Evolutionary conservation across 2,113 vertebrate genomes (phyloP), one percentile per base, ranked within the genome.

Genomic region (Megaleporinus macrocephalus): DNA sequence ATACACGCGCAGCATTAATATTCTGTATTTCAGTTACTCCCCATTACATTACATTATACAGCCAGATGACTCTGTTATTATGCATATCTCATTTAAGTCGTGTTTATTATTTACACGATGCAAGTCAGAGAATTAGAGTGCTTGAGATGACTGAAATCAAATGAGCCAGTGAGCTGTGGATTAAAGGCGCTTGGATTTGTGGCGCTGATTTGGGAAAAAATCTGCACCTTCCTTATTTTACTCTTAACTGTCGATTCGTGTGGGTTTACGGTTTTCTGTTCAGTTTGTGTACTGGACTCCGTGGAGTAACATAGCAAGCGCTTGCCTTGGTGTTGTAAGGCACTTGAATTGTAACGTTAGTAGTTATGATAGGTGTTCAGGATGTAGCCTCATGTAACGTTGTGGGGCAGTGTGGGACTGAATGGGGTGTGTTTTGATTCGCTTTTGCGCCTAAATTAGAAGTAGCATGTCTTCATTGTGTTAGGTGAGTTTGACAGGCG

Each of bases 401-500:
- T n/a, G n/a, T n/a, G 53, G 53, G 53, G 15, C 5, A 51, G 53
- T 12, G 7, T 61, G 3, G 57, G 57, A 61, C 57, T 61, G n/a
- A 57, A 51, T 22, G 57, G 22, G 49, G 11, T 11, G 26, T 33
- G 30, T 27, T 59, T 15, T 18, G n/a, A 44, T 76, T 59, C 41
- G 73, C 53, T 36, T n/a, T 33, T 41, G 30, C 74, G 63, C 33
- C 59, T 76, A 63, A 76, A 62, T 76, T 47, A 63, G 36, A 63
- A n/a, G 20, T 44, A 14, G 24, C 20, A 47, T 33, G 13, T 3
- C 41, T 71, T 10, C 14, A 47, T 20, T 20, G 11, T 6, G 1
- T 26, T 53, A 26, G 30, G 49, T 59, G 51, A 59, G 49, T 44
- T 44, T 70, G 14, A 27, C 63, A 22, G 36, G 49, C 6, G 55